A percentile compares a stretch with the other conserved stretches of the same genome.
Conservation (phyloP, 2,888 invertebrate genomes). For the Slavum lentiscoides region DNA sequence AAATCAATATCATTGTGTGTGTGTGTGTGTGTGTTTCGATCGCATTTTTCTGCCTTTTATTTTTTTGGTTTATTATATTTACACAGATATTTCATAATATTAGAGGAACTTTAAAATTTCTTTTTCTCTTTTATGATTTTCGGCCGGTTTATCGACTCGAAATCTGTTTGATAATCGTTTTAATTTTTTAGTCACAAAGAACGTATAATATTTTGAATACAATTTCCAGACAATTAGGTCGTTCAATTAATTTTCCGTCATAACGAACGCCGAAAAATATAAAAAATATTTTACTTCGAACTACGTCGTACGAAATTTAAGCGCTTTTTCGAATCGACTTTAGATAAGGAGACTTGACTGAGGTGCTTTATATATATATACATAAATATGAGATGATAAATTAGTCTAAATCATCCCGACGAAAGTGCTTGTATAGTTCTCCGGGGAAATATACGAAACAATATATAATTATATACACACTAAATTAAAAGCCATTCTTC, state of each 20-base stretch:
- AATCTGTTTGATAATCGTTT: too few relatives aligned
- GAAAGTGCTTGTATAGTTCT: conserved; percentile 26
- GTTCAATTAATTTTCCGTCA: conserved; percentile 13
- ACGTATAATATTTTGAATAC: neutral
- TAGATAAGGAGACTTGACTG: conserved; percentile 14
- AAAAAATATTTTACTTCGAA: neutral
- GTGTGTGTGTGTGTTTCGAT: too few relatives aligned
- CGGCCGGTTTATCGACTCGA: too few relatives aligned
- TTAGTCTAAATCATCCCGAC: conserved; percentile 31
- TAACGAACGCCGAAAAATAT: neutral
- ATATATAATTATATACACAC: neutral
- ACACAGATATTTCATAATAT: too few relatives aligned
- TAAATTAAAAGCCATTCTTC: conserved; percentile 24
- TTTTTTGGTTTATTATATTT: too few relatives aligned
- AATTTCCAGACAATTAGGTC: conserved; percentile 20
- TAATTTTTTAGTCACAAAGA: too few relatives aligned
- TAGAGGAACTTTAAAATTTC: too few relatives aligned
- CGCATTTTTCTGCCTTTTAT: too few relatives aligned
- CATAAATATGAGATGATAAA: conserved; percentile 1
- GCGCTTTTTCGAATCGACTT: neutral
- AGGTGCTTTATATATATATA: neutral
- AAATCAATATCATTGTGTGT: too few relatives aligned
- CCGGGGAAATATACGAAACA: conserved; percentile 3
- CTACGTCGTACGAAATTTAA: neutral
- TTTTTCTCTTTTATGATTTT: too few relatives aligned